Conservation (phyloP, 1,140 invertebrate species). For the Globodera ellingtonae region DNA sequence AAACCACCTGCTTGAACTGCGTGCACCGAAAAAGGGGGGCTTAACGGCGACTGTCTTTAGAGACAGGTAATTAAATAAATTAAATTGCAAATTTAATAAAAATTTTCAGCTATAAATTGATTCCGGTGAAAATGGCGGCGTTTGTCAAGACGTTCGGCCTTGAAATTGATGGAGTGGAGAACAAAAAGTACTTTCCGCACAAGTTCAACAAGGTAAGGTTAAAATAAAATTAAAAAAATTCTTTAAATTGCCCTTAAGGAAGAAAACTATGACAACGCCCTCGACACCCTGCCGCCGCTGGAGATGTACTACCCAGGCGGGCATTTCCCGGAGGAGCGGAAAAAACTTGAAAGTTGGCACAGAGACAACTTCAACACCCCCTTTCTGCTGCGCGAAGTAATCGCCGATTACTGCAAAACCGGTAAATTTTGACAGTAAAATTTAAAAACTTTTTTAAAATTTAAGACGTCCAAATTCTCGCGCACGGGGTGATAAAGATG, state of each 20-base stretch:
- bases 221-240: neutral
- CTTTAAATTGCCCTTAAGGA: neutral
- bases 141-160: neutral
- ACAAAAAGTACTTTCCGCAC: slow-evolving; percentile 4
- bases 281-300: neutral
- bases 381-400: neutral
- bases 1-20: neutral
- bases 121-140: neutral
- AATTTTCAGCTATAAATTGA: neutral
- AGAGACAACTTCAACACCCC: neutral
- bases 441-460: too few relatives aligned
- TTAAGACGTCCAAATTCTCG: too few relatives aligned
- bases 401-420: neutral
- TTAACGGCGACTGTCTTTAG: too few relatives aligned
- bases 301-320: neutral
- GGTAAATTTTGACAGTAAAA: too few relatives aligned
- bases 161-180: neutral
- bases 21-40: neutral
- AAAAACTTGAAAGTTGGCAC: neutral
- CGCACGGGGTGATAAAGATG: too few relatives aligned
- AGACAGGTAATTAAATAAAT: too few relatives aligned
- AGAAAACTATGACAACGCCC: neutral
- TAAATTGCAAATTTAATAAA: too few relatives aligned
- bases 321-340: neutral
- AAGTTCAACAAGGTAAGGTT: neutral